Conservation (phyloP, 2,888 invertebrate genomes). For the Matsumyia berberina region DNA sequence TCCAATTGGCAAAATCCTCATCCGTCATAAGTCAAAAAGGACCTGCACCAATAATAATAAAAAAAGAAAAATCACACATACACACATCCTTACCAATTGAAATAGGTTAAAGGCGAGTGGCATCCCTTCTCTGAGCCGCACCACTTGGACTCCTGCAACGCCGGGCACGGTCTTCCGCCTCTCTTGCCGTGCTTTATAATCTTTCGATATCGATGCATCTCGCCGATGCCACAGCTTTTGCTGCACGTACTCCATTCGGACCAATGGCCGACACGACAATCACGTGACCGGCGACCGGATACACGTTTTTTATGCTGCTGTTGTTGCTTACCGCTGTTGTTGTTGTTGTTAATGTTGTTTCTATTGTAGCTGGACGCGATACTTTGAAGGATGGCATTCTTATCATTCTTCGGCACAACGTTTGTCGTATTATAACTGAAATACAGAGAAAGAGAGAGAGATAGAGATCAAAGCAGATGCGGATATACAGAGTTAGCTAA, state of each 20-base stretch:
- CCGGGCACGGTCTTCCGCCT: slow-evolving; percentile 93
- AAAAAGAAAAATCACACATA: not conserved
- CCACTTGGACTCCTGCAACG: slow-evolving; percentile 93
- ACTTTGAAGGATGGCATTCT: slow-evolving; percentile 89
- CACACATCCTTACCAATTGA: slow-evolving; percentile 86
- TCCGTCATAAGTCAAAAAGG: not conserved
- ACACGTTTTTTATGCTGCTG: slow-evolving; percentile 82
- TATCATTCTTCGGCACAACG: slow-evolving; percentile 86
- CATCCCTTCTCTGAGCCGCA: slow-evolving; percentile 91
- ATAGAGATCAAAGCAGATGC: not conserved
- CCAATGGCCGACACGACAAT: slow-evolving; percentile 94
- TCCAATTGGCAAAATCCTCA: too few species aligned
- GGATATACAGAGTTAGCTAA: slow-evolving; percentile 35
- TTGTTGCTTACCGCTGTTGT: slow-evolving; percentile 82
- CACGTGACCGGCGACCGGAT: slow-evolving; percentile 87
- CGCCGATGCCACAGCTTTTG: slow-evolving; percentile 95
- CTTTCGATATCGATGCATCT: slow-evolving; percentile 91
- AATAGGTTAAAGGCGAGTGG: slow-evolving; percentile 86
- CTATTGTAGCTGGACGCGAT: slow-evolving; percentile 88
- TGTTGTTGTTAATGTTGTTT: slow-evolving; percentile 82
- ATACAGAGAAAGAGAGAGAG: slow-evolving; percentile 17
- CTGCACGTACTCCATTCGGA: slow-evolving; percentile 94
- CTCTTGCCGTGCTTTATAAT: slow-evolving; percentile 91
- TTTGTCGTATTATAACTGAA: slow-evolving; percentile 80
- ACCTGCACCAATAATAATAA: not conserved